Percentiles rank a stretch among this genome's conserved stretches.
phyloP scores from a whole-genome alignment of 2,113 vertebrate genomes.

The Amphiprion ocellaris region DNA sequence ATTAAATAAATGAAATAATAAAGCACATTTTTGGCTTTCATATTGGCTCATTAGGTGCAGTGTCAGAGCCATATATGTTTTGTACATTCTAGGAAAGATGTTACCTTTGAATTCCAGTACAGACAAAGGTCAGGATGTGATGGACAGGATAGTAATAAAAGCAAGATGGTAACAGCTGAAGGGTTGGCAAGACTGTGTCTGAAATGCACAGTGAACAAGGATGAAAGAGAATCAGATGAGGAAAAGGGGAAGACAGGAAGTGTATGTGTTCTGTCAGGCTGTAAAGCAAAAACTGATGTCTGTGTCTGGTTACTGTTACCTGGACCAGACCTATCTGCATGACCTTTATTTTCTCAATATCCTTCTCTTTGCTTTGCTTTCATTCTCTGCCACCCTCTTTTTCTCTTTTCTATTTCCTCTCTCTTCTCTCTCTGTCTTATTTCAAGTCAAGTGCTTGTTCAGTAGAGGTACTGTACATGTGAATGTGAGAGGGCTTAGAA shows the following conservation, averaged over 20 bases:
- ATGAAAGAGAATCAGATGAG: conserved; percentile 25
- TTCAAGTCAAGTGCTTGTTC: conserved; percentile 45
- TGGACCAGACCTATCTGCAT: conserved; percentile 39
- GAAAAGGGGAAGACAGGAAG: conserved; percentile 59
- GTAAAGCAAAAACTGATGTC: conserved; percentile 44
- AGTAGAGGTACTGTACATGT: conserved; percentile 19
- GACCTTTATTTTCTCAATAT: conserved; percentile 22
- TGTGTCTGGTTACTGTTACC: conserved; percentile 72
- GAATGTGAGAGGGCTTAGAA: conserved; percentile 31
- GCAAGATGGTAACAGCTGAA: conserved; percentile 15
- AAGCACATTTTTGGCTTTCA: background rate
- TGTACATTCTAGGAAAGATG: background rate
- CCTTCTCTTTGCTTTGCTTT: background rate
- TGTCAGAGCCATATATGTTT: background rate
- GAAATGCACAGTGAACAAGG: conserved; percentile 16
- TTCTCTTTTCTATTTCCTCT: background rate
- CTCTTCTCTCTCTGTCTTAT: conserved; percentile 35
- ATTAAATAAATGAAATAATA: background rate
- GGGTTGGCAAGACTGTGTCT: conserved; percentile 16
- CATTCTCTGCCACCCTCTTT: background rate
- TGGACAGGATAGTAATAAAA: conserved; percentile 28
- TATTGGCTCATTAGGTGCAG: background rate
- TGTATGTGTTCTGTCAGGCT: conserved; percentile 58
- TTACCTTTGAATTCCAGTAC: conserved; percentile 24
- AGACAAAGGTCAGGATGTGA: conserved; percentile 44